Evolutionary conservation across 2,888 invertebrate species (phyloP).

Genomic region (Actias luna): DNA sequence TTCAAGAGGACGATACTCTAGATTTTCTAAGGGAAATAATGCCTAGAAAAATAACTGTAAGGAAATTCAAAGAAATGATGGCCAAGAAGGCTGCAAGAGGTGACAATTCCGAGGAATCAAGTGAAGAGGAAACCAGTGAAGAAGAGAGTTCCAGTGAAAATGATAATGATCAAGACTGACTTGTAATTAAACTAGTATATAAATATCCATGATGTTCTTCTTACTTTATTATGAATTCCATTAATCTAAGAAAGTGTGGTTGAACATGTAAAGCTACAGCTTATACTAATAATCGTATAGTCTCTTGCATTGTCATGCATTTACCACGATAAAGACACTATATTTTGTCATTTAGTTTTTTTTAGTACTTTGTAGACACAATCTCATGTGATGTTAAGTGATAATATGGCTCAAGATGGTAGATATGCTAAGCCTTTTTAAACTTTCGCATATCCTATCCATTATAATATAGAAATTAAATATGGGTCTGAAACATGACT

Average conservation of each 20-base stretch:
- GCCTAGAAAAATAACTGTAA: constrained; percentile 87
- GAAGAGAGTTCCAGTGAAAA: constrained; percentile 60
- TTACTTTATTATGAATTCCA: not conserved
- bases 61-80: constrained; percentile 85
- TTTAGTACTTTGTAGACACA: too few species aligned
- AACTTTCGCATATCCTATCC: too few species aligned
- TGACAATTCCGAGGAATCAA: constrained; percentile 55
- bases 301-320: too few species aligned
- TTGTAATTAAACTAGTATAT: not conserved
- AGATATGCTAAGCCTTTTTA: too few species aligned
- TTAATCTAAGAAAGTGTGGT: not conserved
- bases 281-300: too few species aligned
- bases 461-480: too few species aligned
- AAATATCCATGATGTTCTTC: not conserved
- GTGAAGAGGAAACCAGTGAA: constrained; percentile 57
- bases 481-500: too few species aligned
- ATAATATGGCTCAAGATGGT: too few species aligned
- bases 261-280: too few species aligned
- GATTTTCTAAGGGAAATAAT: constrained; percentile 88
- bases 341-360: too few species aligned
- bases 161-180: constrained; percentile 56
- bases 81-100: constrained; percentile 76
- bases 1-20: constrained; percentile 84
- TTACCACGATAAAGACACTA: too few species aligned
- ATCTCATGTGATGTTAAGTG: too few species aligned